Base-by-base conservation (phyloP, 2,797 vertebrate genomes). In the Mallotus villosus region DNA sequence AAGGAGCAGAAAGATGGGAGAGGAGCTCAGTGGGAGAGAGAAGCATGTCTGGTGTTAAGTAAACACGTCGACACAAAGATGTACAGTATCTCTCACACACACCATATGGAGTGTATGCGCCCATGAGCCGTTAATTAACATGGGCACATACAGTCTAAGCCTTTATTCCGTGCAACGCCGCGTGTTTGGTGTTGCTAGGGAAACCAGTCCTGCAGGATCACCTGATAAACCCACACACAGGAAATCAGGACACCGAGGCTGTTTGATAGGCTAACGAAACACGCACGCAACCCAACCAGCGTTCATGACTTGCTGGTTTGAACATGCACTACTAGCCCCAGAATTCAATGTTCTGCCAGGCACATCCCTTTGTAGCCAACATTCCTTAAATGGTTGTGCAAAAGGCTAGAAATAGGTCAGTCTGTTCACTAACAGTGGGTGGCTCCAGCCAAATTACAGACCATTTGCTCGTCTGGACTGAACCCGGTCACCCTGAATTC, bases 1-100 rank as follows among this genome's bases (percentile, higher is more conserved):
- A 62, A 76, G 77, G 76, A 81, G 78, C 81, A 32, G 71, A 82
- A 73, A 78, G 74, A 81, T 34, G 14, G 67, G 62, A 74, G 74
- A 63, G 61, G 79, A 73, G 55, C 73, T 51, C 62, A 37, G 34
- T 5, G 68, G 70, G 34, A 63, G 62, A 73, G 46, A 68, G 61
- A 78, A 81, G 63, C 24, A 69, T 14, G 41, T 68, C 53, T 53
- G 22, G 67, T 70, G 71, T 71, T 71, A 76, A 76, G 75, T 32
- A 74, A 85, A 82, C 73, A 78, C 5, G 34, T 14, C 0, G 72
- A 57, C 63, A 51, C 67, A 74, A 58, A 75, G 68, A 71, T 29
- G 63, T 66, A 68, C 71, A 61, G 27, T 78, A 84, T 74, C 41
- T 81, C 70, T 21, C 67, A n/a, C 5, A 1, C 16, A 69, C n/a